Evolutionary conservation across 2,797 vertebrate species (phyloP), one percentile per base, ranked within the genome.

Genomic region (Hafferia zeledoni): DNA sequence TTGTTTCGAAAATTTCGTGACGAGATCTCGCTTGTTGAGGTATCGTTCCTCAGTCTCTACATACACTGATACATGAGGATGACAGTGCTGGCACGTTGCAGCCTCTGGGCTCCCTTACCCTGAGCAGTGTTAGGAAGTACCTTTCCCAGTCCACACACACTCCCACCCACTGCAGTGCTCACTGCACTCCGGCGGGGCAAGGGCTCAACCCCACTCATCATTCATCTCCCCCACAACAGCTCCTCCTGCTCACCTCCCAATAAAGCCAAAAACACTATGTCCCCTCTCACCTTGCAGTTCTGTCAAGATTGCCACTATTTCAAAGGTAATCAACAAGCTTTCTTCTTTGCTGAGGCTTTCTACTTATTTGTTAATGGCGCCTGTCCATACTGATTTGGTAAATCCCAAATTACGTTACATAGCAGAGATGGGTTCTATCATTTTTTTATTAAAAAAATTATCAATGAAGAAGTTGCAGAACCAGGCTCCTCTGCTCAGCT

Each of bases 21-120:
- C 33, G 12, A 59, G 35, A 50, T 61, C 55, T 70, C 16, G 27
- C 1, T 11, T 16, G 19, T 11, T 82, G 12, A 0, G 0, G 15
- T n/a, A 22, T 14, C 33, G 7, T n/a, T 91, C 30, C 20, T 22
- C 59, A 10, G 7, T 11, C 14, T 18, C 2, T 2, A 10, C 2
- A 1, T 47, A 11, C 8, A 19, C 0, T 18, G 13, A 37, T 3
- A 20, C 2, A 5, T 1, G 10, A 30, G 3, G 1, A 20, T 19
- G 17, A 13, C 47, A 65, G 39, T 33, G 43, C 10, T 37, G 84
- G 12, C 18, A 28, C 35, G 22, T 0, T 22, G 50, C 17, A 35
- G 47, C 61, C 39, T 25, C 46, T 78, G 47, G 31, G 13, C 50
- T 74, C 14, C 4, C 4, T 12, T n/a, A 52, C 31, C 1, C 0